phyloP scores from a whole-genome alignment of 2,797 vertebrate species.

The Toxotes lorentzi region DNA sequence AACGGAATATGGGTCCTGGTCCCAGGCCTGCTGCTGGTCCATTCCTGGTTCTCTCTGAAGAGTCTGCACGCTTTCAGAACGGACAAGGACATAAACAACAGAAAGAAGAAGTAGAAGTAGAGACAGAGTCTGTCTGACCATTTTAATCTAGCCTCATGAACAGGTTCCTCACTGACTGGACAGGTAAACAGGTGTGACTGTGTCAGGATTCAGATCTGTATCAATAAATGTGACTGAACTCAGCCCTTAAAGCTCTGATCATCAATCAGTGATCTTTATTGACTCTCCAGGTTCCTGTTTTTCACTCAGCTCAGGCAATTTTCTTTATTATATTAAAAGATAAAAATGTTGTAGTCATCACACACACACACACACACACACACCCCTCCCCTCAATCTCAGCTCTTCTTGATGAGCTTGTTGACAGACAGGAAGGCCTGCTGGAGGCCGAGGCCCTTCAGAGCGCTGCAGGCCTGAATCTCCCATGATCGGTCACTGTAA shows the following conservation, averaged over 20 bases:
- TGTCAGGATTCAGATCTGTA: too few species aligned
- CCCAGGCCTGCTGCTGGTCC: conserved; percentile 83
- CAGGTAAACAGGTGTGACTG: too few species aligned
- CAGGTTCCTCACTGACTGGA: too few species aligned
- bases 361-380: too few species aligned
- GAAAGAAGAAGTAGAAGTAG: conserved; percentile 11
- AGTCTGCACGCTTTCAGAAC: conserved; percentile 58
- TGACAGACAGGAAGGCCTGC: conserved; percentile 85
- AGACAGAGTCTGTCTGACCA: neutral
- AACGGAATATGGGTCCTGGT: conserved; percentile 83
- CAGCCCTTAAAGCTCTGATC: too few species aligned
- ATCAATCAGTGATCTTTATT: neutral
- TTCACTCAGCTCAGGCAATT: too few species aligned
- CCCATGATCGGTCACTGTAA: conserved; percentile 78
- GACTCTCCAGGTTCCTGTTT: neutral
- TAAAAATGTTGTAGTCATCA: too few species aligned
- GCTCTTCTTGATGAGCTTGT: conserved; percentile 81
- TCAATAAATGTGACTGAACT: too few species aligned
- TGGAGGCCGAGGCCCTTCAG: conserved; percentile 84
- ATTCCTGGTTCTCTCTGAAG: conserved; percentile 84
- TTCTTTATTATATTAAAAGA: too few species aligned
- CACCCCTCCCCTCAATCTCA: conserved; percentile 33
- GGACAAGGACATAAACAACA: neutral
- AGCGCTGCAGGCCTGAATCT: conserved; percentile 90
- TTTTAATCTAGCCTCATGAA: too few species aligned